These are phyloP conservation scores for Drosophila ogumai DNA, from an alignment of 1,140 invertebrate species.

Conservation along the genomic window DNA sequence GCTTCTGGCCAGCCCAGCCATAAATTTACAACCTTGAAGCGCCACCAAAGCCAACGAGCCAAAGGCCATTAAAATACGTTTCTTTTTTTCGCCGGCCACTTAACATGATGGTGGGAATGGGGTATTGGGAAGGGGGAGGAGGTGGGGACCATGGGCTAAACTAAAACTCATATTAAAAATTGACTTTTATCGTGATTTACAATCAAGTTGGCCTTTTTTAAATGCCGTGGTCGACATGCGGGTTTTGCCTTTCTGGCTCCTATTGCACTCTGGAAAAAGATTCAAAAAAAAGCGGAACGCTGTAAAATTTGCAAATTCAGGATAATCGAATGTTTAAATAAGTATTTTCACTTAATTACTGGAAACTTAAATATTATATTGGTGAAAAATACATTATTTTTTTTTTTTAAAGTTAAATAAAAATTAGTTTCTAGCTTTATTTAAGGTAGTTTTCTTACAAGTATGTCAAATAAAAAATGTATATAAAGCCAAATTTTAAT, in stretches of 20 bases:
- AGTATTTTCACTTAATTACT: neutral
- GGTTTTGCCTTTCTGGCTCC: slow-evolving; percentile 47
- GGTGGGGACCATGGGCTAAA: slow-evolving; percentile 48
- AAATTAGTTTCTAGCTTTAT: neutral
- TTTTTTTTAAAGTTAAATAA: too few species aligned
- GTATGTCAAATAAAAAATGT: neutral
- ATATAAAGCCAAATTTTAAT: neutral
- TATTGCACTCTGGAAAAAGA: slow-evolving; percentile 22
- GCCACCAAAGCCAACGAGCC: slow-evolving; percentile 55
- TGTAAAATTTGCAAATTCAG: neutral
- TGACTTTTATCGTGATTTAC: slow-evolving; percentile 83
- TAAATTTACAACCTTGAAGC: slow-evolving; percentile 81
- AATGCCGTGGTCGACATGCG: slow-evolving; percentile 80
- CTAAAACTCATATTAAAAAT: slow-evolving; percentile 83
- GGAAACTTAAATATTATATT: neutral
- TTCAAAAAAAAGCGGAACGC: neutral
- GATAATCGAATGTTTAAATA: neutral
- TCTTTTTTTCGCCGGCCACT: slow-evolving; percentile 48
- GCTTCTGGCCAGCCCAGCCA: slow-evolving; percentile 68
- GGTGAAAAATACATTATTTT: too few species aligned
- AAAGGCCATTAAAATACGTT: slow-evolving; percentile 79
- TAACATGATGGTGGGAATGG: slow-evolving; percentile 38
- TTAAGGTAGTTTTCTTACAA: too few species aligned
- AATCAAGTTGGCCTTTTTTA: slow-evolving; percentile 82
- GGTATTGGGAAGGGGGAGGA: neutral